Evolutionary conservation across 1,140 invertebrate genomes (phyloP), one percentile per base, ranked within the genome.

Genomic region (Archivesica marissinica): DNA sequence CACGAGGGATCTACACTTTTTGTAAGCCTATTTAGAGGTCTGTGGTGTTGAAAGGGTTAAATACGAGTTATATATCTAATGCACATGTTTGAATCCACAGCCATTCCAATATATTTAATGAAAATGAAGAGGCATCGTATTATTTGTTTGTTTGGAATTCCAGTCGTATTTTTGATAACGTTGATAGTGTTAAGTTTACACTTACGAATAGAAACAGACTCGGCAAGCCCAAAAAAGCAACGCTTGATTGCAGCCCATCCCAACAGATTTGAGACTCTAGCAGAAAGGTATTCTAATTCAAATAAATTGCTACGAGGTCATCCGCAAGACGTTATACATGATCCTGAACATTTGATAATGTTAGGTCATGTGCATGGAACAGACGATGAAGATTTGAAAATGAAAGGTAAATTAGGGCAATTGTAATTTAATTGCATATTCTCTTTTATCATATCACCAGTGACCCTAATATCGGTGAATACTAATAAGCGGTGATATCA

Each of bases 301-400:
- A 61, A 79, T 44, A 64, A 66, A 52, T 28, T 79, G 15, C 33
- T n/a, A 6, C 33, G 9, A 11, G 13, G 11, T 20, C 56, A 79
- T 47, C 77, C 77, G n/a, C 28, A 50, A 25, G 79, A 81, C 59
- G 4, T 72, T 23, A 9, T 56, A 0, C 72, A 81, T 72, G 38
- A 72, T 47, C 28, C 64, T 20, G 79, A 81, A 28, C 33, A 68
- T 38, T 30, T 81, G 17, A 30, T 35, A 11, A 56, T 56, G 61
- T 39, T 87, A 13, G 88, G 88, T 15, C 35, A 82, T 0, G 70
- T 89, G 0, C 52, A 68, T 35, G 79, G 77, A 2, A 66, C 84
- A n/a, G 74, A 87, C 30, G 88, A 89, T 54, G 77, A 87, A 70
- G 81, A 80, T 17, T 30, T 83, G 7, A 82, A 86, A 56, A 75